Conservation (phyloP, 2,797 vertebrate genomes). For the Macropodus opercularis region DNA sequence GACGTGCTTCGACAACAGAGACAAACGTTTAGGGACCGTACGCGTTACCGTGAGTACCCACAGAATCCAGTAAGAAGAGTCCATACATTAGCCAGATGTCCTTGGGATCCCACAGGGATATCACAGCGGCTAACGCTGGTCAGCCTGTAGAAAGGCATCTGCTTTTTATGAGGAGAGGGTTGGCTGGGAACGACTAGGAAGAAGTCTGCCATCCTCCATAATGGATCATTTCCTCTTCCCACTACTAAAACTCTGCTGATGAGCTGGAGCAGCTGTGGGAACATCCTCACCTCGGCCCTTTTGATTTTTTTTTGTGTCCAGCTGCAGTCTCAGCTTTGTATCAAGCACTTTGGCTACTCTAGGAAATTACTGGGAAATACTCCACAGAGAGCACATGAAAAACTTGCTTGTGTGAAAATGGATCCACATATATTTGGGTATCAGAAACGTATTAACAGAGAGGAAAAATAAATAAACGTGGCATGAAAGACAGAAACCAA, state of each 20-base stretch:
- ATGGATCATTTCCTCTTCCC: constrained; percentile 64
- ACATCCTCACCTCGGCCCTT: constrained; percentile 41
- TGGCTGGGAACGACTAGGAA: constrained; percentile 52
- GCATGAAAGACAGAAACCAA: constrained; percentile 11
- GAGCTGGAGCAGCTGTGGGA: constrained; percentile 65
- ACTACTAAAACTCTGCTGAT: constrained; percentile 42
- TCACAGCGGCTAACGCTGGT: constrained; percentile 27
- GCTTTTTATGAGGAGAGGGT: constrained; percentile 49
- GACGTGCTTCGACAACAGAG: background rate
- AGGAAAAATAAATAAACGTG: constrained; percentile 17
- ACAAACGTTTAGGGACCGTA: constrained; percentile 1
- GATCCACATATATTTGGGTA: background rate
- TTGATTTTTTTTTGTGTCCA: constrained; percentile 44
- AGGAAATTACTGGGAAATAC: constrained; percentile 24
- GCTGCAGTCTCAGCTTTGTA: constrained; percentile 52
- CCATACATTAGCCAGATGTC: constrained; percentile 67
- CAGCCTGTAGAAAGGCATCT: constrained; percentile 46
- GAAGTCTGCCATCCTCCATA: constrained; percentile 49
- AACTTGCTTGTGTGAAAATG: background rate
- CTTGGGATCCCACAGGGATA: constrained; percentile 47
- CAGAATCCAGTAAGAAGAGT: constrained; percentile 41
- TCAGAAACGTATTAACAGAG: constrained; percentile 29
- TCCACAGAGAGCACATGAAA: constrained; percentile 2
- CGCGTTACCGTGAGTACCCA: constrained; percentile 5
- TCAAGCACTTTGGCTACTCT: constrained; percentile 24